Base-by-base conservation (phyloP, 1,140 invertebrate species). In the Caenorhabditis briggsae region DNA sequence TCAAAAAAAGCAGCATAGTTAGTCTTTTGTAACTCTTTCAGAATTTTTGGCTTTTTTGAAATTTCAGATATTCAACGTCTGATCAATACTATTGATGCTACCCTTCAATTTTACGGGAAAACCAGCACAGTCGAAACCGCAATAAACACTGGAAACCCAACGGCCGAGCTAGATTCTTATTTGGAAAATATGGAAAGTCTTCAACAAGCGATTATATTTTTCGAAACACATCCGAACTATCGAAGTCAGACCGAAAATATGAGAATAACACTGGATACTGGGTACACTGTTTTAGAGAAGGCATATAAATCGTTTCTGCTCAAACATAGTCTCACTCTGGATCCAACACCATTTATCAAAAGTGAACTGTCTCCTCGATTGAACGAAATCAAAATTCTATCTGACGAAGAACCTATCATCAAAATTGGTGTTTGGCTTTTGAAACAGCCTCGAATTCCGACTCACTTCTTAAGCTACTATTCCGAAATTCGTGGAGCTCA, bases 91-190 rank as follows among this genome's bases (percentile, higher is more conserved):
- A 91, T 92, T 8, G 91, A 92, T 48, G 92, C 92, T 11, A 92
- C 91, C 50, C 92, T 91, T 59, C 91, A 92, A 85, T 92, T 92
- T 25, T 92, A 92, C 48, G 91, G 90, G 0, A 92, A 90, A 83
- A 92, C 90, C 0, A 88, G 86, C 9, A 74, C 90, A 16, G 88
- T 86, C 53, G 89, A 85, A 48, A 74, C 2, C 18, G 56, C 43
- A 58, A 82, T 84, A 7, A 87, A 83, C 18, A 84, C 85, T 33
- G 61, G 89, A 25, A 89, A 91, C 56, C 61, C 91, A 0, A 61
- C 87, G 41, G 87, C 84, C 25, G 83, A 90, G 70, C 82, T 92
- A 12, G 86, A 88, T 12, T 87, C 92, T 14, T 92, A 92, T 78
- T 70, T 92, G 3, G 92, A 92, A 61, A 90, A 92, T 46, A 92